A percentile compares a stretch with the other conserved stretches of the same genome.
Conservation (phyloP, 1,140 invertebrate genomes). For the Aplysia californica region DNA sequence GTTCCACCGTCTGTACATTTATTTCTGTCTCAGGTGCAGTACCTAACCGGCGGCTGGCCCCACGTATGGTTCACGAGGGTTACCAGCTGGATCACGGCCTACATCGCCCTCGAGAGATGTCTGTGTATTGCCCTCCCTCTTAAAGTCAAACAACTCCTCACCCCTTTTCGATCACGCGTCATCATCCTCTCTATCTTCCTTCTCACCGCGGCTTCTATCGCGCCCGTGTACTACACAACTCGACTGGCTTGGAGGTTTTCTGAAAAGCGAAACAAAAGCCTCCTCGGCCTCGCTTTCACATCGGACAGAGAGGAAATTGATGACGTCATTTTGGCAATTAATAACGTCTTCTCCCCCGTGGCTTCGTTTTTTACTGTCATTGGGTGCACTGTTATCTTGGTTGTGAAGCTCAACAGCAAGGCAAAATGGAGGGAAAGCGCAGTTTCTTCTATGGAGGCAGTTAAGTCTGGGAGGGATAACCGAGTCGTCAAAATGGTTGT, state of each 20-base stretch:
- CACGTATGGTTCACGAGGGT: no score
- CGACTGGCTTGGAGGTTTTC: background rate
- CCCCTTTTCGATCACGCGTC: no score
- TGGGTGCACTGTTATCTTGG: background rate
- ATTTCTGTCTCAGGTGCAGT: background rate
- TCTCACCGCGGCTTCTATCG: background rate
- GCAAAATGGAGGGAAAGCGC: background rate
- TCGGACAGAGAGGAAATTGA: conserved; percentile 13
- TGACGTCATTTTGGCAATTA: background rate
- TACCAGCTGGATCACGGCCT: no score
- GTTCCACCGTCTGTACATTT: background rate
- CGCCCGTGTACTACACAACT: background rate
- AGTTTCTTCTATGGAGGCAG: background rate
- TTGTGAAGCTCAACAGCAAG: background rate
- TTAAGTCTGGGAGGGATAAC: background rate
- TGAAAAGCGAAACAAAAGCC: background rate
- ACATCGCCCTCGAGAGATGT: no score
- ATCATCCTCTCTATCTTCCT: no score
- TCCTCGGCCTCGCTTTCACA: background rate
- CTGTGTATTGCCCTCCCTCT: no score
- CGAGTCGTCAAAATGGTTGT: conserved; percentile 16
- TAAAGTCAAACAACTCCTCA: no score
- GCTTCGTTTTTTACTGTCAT: conserved; percentile 4
- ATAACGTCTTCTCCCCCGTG: background rate
- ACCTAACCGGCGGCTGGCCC: no score